These are phyloP conservation scores for Muraenolepis orangiensis DNA, from an alignment of 2,797 vertebrate species.

Conservation along the genomic window DNA sequence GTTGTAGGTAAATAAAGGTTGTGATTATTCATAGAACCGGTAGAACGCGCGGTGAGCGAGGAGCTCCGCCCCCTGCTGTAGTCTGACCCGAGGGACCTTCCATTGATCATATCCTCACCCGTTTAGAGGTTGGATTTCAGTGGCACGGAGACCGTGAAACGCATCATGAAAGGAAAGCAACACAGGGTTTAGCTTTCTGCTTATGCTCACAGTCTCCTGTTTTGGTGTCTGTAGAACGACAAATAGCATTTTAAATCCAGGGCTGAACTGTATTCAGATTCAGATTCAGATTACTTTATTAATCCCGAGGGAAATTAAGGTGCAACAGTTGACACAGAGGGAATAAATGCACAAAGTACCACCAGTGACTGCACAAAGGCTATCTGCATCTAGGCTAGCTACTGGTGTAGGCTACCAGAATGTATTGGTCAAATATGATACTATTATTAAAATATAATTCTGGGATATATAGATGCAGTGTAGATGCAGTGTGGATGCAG, in stretches of 20 bases:
- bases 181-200: background rate
- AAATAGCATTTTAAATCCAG: background rate
- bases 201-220: background rate
- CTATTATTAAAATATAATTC: background rate
- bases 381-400: background rate
- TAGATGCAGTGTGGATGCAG: too few species aligned
- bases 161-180: background rate
- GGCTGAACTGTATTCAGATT: background rate
- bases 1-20: background rate
- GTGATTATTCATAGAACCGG: too few species aligned
- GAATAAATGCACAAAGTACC: too few species aligned
- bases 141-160: too few species aligned
- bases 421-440: background rate
- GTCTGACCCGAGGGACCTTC: background rate
- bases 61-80: too few species aligned
- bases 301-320: too few species aligned
- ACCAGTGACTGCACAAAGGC: background rate
- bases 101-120: background rate
- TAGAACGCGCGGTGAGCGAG: background rate
- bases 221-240: too few species aligned
- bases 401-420: background rate
- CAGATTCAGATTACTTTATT: too few species aligned
- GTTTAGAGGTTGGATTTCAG: background rate
- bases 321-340: too few species aligned
- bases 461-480: background rate